Base-by-base conservation (phyloP, 2,888 invertebrate genomes). In the Eilema depressum region DNA sequence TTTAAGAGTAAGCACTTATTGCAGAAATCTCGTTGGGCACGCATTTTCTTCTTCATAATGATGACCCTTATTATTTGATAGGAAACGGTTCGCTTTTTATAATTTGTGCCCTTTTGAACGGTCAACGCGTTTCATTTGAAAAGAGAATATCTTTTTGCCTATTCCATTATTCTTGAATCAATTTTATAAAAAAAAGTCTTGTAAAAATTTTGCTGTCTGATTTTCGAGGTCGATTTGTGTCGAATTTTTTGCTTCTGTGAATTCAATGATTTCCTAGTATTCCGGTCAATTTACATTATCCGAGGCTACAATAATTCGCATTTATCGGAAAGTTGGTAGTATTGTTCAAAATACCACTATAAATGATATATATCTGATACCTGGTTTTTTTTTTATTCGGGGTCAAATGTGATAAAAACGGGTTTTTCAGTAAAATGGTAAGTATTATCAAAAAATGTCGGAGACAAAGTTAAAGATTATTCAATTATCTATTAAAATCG, bases 41-140 rank as follows among this genome's bases (percentile, higher is more conserved):
- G 66, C 67, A 70, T 69, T 76, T 68, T 68, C 30, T n/a, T 68
- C 63, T 70, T 77, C 73, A 73, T 79, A 78, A 75, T 73, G 66
- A 71, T 73, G 81, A 75, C 70, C 73, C 70, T 76, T 75, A 66
- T 68, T 76, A 74, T 77, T 73, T 66, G 57, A 25, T 71, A 70
- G 65, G 61, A 76, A 76, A 72, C 8, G 70, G 66, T 70, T 63
- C 66, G 66, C 69, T 61, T 76, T 73, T 68, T 75, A 73, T 75
- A 81, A 81, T 79, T 79, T 79, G 68, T 75, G 68, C 69, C 65
- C 33, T 69, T 78, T 69, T 53, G n/a, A 65, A 74, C 61, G 67
- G 70, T 66, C 74, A 65, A 60, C 57, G 64, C 61, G 65, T 60
- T 71, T 69, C 37, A 25, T 28, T 60, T 10, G 28, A 23, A 28